phyloP scores from a whole-genome alignment of 1,140 invertebrate species.

The Hermetia illucens region DNA sequence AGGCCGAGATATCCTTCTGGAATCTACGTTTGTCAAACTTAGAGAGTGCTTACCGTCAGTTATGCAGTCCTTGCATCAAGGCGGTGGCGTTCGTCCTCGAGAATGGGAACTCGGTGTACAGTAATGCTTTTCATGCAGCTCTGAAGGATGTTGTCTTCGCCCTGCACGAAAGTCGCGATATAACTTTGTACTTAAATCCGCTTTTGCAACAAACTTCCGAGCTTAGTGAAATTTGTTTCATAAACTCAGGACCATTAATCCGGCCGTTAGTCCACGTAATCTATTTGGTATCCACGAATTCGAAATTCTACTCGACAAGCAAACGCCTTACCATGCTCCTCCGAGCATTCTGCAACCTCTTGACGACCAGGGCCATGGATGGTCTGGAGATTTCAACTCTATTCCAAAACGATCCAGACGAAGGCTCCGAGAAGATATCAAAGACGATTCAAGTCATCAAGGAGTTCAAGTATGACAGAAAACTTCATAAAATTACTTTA shows the following conservation, averaged over 20 bases:
- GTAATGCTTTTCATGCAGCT: constrained; percentile 49
- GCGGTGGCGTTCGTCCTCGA: constrained; percentile 65
- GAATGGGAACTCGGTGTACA: constrained; percentile 55
- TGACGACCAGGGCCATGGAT: constrained; percentile 42
- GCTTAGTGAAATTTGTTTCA: constrained; percentile 55
- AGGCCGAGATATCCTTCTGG: constrained; percentile 60
- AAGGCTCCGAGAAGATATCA: constrained; percentile 22
- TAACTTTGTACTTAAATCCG: constrained; percentile 52
- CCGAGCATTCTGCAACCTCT: constrained; percentile 54
- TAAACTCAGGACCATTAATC: constrained; percentile 42
- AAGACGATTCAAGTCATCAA: constrained; percentile 20
- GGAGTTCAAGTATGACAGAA: constrained; percentile 16
- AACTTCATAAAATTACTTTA: too few species aligned
- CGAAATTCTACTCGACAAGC: constrained; percentile 64
- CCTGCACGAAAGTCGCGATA: constrained; percentile 47
- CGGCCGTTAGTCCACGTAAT: constrained; percentile 55
- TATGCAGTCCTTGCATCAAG: constrained; percentile 58
- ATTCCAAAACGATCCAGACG: constrained; percentile 45
- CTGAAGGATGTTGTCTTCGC: constrained; percentile 51
- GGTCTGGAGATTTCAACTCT: constrained; percentile 39
- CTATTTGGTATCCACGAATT: constrained; percentile 74
- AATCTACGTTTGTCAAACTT: constrained; percentile 52
- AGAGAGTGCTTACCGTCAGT: constrained; percentile 72
- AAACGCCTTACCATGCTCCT: constrained; percentile 58
- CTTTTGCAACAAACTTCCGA: constrained; percentile 36